These are phyloP conservation scores for Pantala flavescens DNA, from an alignment of 1,140 invertebrate species.

Conservation along the genomic window DNA sequence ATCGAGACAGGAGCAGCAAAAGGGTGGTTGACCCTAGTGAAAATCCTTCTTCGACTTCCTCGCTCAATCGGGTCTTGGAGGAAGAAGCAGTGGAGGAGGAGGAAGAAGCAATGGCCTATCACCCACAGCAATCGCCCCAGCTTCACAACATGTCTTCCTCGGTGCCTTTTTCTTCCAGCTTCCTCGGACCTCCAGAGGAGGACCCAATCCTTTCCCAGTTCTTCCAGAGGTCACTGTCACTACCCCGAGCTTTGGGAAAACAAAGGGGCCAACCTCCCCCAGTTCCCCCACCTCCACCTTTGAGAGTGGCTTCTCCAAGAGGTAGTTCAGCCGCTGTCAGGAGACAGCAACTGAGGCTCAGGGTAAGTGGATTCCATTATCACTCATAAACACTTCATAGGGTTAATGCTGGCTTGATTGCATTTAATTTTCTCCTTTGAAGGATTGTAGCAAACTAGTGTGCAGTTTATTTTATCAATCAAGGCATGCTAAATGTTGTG, in stretches of 20 bases:
- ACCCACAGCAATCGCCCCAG: slow-evolving; percentile 30
- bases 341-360: slow-evolving; percentile 33
- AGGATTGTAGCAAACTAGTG: no score
- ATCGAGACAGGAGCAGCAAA: slow-evolving; percentile 48
- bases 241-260: slow-evolving; percentile 37
- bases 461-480: no score
- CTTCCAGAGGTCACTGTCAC: slow-evolving; percentile 33
- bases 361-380: slow-evolving; percentile 29
- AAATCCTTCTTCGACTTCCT: background rate
- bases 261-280: slow-evolving; percentile 25
- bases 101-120: slow-evolving; percentile 12
- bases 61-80: background rate
- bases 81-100: background rate
- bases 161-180: background rate
- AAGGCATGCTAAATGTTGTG: no score
- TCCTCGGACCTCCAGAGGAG: slow-evolving; percentile 14
- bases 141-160: slow-evolving; percentile 26
- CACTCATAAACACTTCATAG: no score
- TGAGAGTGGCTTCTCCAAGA: slow-evolving; percentile 32
- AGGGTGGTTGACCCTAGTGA: background rate
- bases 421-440: no score
- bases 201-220: slow-evolving; percentile 24
- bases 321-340: slow-evolving; percentile 38
- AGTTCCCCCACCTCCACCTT: slow-evolving; percentile 29
- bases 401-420: no score